Conservation (phyloP, 2,113 vertebrate genomes). For the Hylia prasina region DNA sequence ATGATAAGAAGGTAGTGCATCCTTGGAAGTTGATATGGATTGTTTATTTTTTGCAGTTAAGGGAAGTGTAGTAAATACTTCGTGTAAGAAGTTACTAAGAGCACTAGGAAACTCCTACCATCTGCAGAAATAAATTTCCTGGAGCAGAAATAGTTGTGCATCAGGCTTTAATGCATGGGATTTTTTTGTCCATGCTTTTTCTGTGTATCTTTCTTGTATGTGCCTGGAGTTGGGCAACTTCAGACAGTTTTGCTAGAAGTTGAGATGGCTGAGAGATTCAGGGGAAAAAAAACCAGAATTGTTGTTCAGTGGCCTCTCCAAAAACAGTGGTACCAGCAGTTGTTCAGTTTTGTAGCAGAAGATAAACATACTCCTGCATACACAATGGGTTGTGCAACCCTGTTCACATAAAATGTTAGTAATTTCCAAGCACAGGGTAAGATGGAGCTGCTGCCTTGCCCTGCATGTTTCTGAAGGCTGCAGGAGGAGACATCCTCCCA, state of each 20-base stretch:
- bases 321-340: neutral
- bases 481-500: neutral
- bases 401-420: neutral
- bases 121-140: neutral
- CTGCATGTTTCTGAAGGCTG: neutral
- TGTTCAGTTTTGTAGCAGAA: neutral
- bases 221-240: neutral
- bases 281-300: neutral
- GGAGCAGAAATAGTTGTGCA: neutral
- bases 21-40: neutral
- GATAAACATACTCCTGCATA: neutral
- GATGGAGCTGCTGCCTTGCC: neutral
- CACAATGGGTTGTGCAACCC: neutral
- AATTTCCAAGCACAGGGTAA: neutral
- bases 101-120: neutral
- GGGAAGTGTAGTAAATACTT: neutral
- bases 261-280: neutral
- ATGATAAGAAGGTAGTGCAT: neutral
- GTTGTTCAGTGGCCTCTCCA: neutral
- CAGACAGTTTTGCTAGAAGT: neutral
- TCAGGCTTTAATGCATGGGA: neutral
- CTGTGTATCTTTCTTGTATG: neutral
- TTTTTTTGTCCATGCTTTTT: neutral
- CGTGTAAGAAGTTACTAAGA: neutral
- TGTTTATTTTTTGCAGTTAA: conserved; percentile 20